These are phyloP conservation scores for Phalloptychus januarius DNA, from an alignment of 2,797 vertebrate species.

Conservation along the genomic window DNA sequence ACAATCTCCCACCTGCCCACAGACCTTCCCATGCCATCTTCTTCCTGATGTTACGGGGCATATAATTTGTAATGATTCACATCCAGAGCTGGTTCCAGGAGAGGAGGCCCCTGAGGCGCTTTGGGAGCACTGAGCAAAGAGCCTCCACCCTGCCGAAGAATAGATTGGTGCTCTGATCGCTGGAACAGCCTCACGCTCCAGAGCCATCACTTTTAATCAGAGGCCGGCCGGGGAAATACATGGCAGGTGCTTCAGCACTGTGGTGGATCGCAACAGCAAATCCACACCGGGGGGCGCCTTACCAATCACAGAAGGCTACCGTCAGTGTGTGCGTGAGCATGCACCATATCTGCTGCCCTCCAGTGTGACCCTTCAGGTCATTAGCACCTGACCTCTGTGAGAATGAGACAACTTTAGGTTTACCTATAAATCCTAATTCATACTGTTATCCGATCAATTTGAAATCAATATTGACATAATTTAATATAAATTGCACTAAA, in stretches of 20 bases:
- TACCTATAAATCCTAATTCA: constrained; percentile 27
- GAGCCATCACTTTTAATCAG: constrained; percentile 83
- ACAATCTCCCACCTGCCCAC: constrained; percentile 36
- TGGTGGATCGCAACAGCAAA: constrained; percentile 77
- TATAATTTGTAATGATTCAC: constrained; percentile 84
- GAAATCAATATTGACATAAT: constrained; percentile 4
- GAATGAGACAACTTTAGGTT: constrained; percentile 45
- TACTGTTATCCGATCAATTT: background rate
- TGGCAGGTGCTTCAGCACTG: constrained; percentile 74
- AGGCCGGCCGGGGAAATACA: constrained; percentile 72
- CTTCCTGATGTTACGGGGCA: constrained; percentile 67
- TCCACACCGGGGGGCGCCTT: constrained; percentile 66
- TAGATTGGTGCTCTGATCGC: constrained; percentile 76
- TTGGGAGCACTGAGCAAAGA: constrained; percentile 56
- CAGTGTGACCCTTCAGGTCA: constrained; percentile 64
- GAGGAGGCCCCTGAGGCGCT: constrained; percentile 68
- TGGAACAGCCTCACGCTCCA: constrained; percentile 72
- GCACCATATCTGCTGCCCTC: constrained; percentile 54
- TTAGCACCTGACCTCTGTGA: constrained; percentile 67
- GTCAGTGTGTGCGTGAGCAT: constrained; percentile 46
- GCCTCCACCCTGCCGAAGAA: constrained; percentile 62
- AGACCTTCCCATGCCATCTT: constrained; percentile 63
- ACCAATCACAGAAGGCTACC: constrained; percentile 60
- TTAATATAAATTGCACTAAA: background rate
- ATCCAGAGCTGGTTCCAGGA: constrained; percentile 68